Conservation (phyloP, 2,888 invertebrate genomes). For the Rhogogaster chlorosoma region DNA sequence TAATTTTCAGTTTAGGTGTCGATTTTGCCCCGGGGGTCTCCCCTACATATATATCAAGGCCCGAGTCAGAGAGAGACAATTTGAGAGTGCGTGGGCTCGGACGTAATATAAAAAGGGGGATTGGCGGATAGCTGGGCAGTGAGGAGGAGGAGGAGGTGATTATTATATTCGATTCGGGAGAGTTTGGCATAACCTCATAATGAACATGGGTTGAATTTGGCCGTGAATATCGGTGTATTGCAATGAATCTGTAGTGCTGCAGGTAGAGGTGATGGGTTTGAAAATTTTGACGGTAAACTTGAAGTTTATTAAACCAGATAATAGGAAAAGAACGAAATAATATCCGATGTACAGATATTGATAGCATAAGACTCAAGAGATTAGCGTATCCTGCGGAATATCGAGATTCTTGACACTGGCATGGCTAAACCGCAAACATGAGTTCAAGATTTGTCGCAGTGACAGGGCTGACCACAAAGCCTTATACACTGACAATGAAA, state of each 20-base stretch:
- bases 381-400: background rate
- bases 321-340: background rate
- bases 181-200: background rate
- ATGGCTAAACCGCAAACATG: background rate
- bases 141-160: slow-evolving; percentile 28
- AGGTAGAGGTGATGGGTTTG: background rate
- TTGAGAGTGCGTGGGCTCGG: slow-evolving; percentile 15
- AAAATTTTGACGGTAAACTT: background rate
- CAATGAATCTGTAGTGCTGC: background rate
- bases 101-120: background rate
- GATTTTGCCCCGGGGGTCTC: background rate
- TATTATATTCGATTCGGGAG: background rate
- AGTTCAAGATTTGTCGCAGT: background rate
- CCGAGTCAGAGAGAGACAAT: slow-evolving; percentile 38
- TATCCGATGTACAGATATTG: background rate
- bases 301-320: background rate
- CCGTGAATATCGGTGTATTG: background rate
- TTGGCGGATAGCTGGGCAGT: slow-evolving; percentile 37
- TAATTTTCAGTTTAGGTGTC: background rate
- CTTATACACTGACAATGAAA: background rate
- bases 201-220: background rate
- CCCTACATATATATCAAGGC: background rate
- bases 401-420: background rate
- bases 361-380: background rate
- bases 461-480: background rate